Evolutionary conservation across 2,113 vertebrate species (phyloP).

Genomic region (Agapornis roseicollis): DNA sequence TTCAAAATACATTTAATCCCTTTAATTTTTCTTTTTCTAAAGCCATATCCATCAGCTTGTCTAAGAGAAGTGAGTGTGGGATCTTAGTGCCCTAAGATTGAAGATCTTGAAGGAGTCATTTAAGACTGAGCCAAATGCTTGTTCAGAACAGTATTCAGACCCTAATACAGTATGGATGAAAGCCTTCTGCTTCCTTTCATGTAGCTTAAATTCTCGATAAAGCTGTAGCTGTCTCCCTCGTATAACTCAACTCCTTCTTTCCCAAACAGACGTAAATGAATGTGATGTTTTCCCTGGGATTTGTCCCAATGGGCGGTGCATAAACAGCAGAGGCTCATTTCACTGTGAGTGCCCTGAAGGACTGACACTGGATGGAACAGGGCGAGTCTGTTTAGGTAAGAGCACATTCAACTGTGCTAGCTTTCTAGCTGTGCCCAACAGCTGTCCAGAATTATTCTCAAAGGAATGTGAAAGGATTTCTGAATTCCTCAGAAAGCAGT

Average conservation of each 20-base stretch:
- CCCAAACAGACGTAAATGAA: constrained; percentile 76
- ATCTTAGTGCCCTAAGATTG: background rate
- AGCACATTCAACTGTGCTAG: background rate
- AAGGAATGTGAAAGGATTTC: background rate
- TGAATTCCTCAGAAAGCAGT: background rate
- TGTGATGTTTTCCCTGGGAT: constrained; percentile 79
- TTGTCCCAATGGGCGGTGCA: constrained; percentile 74
- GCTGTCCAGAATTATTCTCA: background rate
- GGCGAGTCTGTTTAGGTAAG: constrained; percentile 78
- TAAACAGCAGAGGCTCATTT: constrained; percentile 80
- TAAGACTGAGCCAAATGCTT: background rate
- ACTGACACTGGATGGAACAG: constrained; percentile 73
- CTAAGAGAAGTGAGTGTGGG: background rate
- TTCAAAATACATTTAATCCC: background rate
- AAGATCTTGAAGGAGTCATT: background rate
- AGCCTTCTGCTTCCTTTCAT: background rate
- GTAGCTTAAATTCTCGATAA: background rate
- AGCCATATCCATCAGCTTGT: background rate
- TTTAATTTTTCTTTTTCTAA: background rate
- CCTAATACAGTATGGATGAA: background rate
- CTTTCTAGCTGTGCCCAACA: background rate
- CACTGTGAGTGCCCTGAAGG: constrained; percentile 77
- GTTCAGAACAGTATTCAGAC: background rate
- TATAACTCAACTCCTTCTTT: background rate
- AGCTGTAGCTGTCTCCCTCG: background rate